Percentiles rank a stretch among this genome's conserved stretches.
Evolutionary conservation across 1,140 invertebrate species (phyloP).

Genomic region (Semibalanus balanoides): DNA sequence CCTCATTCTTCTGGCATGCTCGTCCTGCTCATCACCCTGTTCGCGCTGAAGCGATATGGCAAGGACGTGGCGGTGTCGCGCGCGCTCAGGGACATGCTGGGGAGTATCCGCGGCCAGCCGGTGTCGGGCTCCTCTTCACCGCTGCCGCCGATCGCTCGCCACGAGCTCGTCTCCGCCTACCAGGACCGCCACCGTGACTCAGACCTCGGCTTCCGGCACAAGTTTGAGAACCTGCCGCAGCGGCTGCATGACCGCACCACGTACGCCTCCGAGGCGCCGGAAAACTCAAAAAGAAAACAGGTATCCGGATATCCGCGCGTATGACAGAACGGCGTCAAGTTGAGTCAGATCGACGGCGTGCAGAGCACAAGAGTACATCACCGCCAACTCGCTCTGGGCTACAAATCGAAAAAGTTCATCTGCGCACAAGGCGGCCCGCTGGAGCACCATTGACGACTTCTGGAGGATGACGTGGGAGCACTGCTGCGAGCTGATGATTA

Average conservation of each 20-base stretch:
- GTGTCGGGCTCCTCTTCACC: too few species aligned
- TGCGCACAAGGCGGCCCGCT: slow-evolving; percentile 82
- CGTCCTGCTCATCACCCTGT: slow-evolving; percentile 47
- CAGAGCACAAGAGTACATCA: slow-evolving; percentile 67
- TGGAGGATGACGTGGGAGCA: background rate
- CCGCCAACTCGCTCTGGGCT: slow-evolving; percentile 80
- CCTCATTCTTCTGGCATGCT: too few species aligned
- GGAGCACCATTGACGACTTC: slow-evolving; percentile 81
- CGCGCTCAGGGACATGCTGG: slow-evolving; percentile 10
- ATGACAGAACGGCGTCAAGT: slow-evolving; percentile 80
- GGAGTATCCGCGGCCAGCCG: background rate
- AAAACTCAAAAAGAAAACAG: slow-evolving; percentile 68
- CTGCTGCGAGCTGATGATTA: slow-evolving; percentile 41
- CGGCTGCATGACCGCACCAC: slow-evolving; percentile 74
- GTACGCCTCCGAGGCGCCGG: slow-evolving; percentile 65
- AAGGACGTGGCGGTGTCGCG: slow-evolving; percentile 39
- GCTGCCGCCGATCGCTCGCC: slow-evolving; percentile 43
- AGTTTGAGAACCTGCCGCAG: slow-evolving; percentile 70
- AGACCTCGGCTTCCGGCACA: slow-evolving; percentile 73
- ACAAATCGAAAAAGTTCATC: slow-evolving; percentile 84
- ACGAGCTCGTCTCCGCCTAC: slow-evolving; percentile 55
- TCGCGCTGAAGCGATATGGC: slow-evolving; percentile 52
- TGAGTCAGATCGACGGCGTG: slow-evolving; percentile 56
- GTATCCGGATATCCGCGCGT: slow-evolving; percentile 78
- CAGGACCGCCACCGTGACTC: slow-evolving; percentile 65